phyloP scores from a whole-genome alignment of 2,113 vertebrate genomes.

The Sebastes fasciatus region DNA sequence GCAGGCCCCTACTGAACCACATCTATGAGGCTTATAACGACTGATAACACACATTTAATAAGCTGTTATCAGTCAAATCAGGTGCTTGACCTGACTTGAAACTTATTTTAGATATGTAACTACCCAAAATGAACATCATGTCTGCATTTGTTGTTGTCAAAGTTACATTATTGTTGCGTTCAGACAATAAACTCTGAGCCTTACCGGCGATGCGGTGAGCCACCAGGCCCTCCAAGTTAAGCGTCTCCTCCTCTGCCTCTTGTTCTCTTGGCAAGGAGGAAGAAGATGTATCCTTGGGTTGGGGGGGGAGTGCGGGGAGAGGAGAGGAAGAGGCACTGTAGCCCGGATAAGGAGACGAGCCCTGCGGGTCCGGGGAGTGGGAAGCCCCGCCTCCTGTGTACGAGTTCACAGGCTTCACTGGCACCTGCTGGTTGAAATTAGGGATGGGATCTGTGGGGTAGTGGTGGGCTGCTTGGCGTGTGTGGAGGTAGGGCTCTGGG shows the following conservation, averaged over 20 bases:
- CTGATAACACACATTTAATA: no score
- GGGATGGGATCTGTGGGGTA: slow-evolving; percentile 56
- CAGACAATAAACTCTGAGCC: slow-evolving; percentile 28
- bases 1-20: no score
- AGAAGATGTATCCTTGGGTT: slow-evolving; percentile 78
- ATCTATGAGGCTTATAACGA: no score
- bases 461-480: slow-evolving; percentile 55
- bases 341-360: slow-evolving; percentile 74
- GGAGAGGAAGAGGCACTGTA: slow-evolving; percentile 86
- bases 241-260: slow-evolving; percentile 88
- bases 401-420: slow-evolving; percentile 74
- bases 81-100: neutral
- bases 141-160: neutral
- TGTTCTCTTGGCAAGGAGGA: slow-evolving; percentile 84
- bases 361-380: slow-evolving; percentile 77
- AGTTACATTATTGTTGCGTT: neutral
- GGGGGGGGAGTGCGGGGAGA: slow-evolving; percentile 78
- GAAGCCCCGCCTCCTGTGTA: slow-evolving; percentile 62
- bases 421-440: slow-evolving; percentile 76
- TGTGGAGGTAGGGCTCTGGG: slow-evolving; percentile 77
- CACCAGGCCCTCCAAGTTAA: slow-evolving; percentile 95
- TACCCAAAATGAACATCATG: neutral
- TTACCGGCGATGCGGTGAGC: slow-evolving; percentile 98
- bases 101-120: neutral
- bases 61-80: no score